Evolutionary conservation across 2,888 invertebrate species (phyloP).

Genomic region (Anthophora plumipes): DNA sequence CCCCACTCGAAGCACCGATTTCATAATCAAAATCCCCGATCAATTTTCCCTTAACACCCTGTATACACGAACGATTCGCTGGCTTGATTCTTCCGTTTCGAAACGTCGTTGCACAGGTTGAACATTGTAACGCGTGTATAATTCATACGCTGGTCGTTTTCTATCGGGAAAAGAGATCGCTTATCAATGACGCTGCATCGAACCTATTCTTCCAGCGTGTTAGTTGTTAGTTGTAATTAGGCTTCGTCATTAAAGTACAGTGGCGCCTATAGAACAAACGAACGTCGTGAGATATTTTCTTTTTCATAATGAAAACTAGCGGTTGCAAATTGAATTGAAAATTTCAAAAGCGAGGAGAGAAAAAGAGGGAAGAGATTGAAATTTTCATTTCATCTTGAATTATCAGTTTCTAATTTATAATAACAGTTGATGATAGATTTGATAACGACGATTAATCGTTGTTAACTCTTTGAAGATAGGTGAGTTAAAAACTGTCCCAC

Average conservation of each 20-base stretch:
- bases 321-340: not conserved
- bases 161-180: not conserved
- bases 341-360: too few species aligned
- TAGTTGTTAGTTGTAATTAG: constrained; percentile 25
- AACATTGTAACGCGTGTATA: not conserved
- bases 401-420: too few species aligned
- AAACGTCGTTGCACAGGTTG: not conserved
- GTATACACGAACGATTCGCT: too few species aligned
- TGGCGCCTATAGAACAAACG: not conserved
- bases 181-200: constrained; percentile 20
- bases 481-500: too few species aligned
- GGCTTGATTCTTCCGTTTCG: not conserved
- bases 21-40: too few species aligned
- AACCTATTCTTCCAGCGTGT: constrained; percentile 17
- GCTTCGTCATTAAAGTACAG: not conserved
- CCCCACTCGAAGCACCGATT: too few species aligned
- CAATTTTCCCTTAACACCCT: too few species aligned
- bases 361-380: too few species aligned
- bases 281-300: constrained; percentile 13
- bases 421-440: too few species aligned
- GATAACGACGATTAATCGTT: too few species aligned
- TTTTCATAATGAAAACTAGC: not conserved
- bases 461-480: too few species aligned
- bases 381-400: too few species aligned
- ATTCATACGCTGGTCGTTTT: not conserved